Evolutionary conservation across 2,888 invertebrate species (phyloP).

Genomic region (Drosophila ochracea): DNA sequence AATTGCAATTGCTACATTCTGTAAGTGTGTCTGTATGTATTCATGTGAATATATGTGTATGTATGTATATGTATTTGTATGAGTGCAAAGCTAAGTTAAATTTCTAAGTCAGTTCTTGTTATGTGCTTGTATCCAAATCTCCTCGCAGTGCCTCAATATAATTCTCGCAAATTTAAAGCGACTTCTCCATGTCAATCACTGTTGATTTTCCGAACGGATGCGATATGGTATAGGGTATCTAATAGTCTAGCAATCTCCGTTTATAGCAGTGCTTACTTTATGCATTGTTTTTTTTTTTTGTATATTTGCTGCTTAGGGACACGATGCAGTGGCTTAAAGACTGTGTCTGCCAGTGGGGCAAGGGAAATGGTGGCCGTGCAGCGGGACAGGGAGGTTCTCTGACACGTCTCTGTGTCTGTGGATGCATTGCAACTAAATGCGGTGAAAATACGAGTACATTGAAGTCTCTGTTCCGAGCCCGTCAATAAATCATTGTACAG

Average conservation of each 20-base stretch:
- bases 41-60: too few relatives aligned
- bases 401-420: conserved; percentile 26
- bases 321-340: conserved; percentile 22
- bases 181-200: not conserved
- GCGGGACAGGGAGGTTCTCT: not conserved
- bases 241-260: not conserved
- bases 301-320: conserved; percentile 9
- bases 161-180: not conserved
- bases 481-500: conserved; percentile 78
- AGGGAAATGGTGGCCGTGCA: not conserved
- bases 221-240: conserved; percentile 2
- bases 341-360: not conserved
- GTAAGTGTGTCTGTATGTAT: not conserved
- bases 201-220: not conserved
- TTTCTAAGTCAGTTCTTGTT: not conserved
- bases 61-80: not conserved
- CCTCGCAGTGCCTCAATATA: not conserved
- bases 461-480: conserved; percentile 58
- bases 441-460: conserved; percentile 57
- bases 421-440: conserved; percentile 64
- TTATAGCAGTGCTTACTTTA: not conserved
- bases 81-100: not conserved
- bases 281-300: conserved; percentile 8
- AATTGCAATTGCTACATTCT: not conserved
- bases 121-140: not conserved